Evolutionary conservation across 2,113 vertebrate genomes (phyloP), one percentile per base, ranked within the genome.

Genomic region (Scopus umbretta): DNA sequence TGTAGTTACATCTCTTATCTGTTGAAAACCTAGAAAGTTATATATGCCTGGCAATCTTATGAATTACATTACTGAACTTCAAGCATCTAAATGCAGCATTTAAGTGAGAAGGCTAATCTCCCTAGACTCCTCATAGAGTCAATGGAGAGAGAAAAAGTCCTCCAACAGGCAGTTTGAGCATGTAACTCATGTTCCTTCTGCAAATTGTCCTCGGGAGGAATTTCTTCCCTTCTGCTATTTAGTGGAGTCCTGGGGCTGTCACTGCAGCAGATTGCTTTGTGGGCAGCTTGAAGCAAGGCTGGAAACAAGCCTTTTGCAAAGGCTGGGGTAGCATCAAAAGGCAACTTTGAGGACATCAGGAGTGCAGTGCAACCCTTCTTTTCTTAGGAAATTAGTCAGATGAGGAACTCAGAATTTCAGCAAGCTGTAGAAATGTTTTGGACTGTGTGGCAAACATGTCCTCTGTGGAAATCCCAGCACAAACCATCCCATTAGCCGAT

Each of bases 361-460:
- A 50, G 10, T 7, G 26, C 34, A 26, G 13, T 34, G 16, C 13
- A 85, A 13, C 9, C 19, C 16, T 93, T 50, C 27, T 55, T 76
- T 84, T 68, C 63, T 42, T 25, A 66, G 42, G 22, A 70, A 82
- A 61, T 79, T 13, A 40, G n/a, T 47, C 20, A 65, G 21, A 56
- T 47, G 27, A 59, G 7, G 30, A 82, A 40, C 16, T 79, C 43
- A 34, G 43, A 67, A 80, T 45, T 88, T 56, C 62, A 65, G 20
- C 11, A 26, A 0, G 3, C 3, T 0, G 3, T 74, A 80, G 13
- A 32, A 86, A n/a, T 23, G 7, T 23, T 91, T 80, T 81, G 29
- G 20, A 21, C 38, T 13, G 10, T n/a, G 0, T 2, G 14, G 10
- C 23, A 75, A 67, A 47, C 3, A 6, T 0, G 0, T 38, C 63